These are phyloP conservation scores for Hyperopisus bebe DNA, from an alignment of 2,113 vertebrate genomes.

Conservation along the genomic window DNA sequence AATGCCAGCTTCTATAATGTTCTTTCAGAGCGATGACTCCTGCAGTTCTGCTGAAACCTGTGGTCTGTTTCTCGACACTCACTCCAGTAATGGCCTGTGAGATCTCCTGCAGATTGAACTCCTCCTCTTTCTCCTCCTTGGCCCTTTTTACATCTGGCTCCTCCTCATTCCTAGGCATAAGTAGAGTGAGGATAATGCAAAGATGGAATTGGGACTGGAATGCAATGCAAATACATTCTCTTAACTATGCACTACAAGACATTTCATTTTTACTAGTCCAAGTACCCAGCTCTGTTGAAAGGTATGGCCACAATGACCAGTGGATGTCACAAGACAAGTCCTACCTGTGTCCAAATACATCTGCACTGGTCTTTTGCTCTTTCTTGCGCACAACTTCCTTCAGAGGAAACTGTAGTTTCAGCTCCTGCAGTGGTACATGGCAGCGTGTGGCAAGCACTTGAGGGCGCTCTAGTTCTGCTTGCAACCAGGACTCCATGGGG, in stretches of 20 bases:
- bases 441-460: conserved; percentile 62
- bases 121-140: conserved; percentile 63
- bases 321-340: conserved; percentile 6
- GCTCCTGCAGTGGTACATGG: conserved; percentile 63
- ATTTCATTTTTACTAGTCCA: background rate
- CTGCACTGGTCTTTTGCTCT: conserved; percentile 75
- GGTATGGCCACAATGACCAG: background rate
- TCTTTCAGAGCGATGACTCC: background rate
- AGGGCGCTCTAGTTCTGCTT: conserved; percentile 68
- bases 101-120: conserved; percentile 67
- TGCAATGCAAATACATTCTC: background rate
- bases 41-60: background rate
- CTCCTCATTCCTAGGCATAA: conserved; percentile 54
- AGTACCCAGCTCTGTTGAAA: background rate
- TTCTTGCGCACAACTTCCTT: conserved; percentile 78
- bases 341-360: conserved; percentile 82
- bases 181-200: background rate
- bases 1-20: background rate
- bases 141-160: conserved; percentile 64
- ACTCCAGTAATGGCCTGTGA: conserved; percentile 78
- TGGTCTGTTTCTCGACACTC: conserved; percentile 42
- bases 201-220: background rate
- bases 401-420: conserved; percentile 78
- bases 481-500: conserved; percentile 68
- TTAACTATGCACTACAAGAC: background rate